A percentile compares a stretch with the other conserved stretches of the same genome.
These are phyloP conservation scores for Agonopterix arenella DNA, from an alignment of 2,888 invertebrate species.

Conservation along the genomic window DNA sequence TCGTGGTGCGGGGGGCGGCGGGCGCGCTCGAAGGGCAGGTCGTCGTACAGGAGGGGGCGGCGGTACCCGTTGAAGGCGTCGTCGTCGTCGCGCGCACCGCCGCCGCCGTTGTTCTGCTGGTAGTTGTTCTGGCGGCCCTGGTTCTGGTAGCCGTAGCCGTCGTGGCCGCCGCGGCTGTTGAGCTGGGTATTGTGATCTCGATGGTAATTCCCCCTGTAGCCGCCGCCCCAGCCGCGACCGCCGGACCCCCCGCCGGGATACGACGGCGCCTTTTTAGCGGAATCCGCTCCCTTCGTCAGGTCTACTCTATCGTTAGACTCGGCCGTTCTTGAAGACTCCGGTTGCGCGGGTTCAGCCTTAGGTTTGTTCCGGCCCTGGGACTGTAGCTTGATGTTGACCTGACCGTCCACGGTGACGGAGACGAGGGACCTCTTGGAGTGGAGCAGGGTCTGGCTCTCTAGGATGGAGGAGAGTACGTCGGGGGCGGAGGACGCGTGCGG, in stretches of 20 bases:
- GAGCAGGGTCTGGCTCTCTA: constrained; percentile 83
- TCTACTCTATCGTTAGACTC: constrained; percentile 23
- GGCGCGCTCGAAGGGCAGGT: constrained; percentile 10
- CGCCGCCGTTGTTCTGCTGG: constrained; percentile 12
- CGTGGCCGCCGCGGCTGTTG: constrained; percentile 11
- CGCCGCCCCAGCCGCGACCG: constrained; percentile 63
- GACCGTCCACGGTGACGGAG: constrained; percentile 79
- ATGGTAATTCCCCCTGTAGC: constrained; percentile 45
- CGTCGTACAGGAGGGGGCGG: constrained; percentile 34
- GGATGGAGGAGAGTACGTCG: constrained; percentile 82
- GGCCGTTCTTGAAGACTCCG: not conserved
- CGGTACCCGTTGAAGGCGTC: constrained; percentile 34
- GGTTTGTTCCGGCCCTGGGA: constrained; percentile 1
- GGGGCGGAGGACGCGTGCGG: constrained; percentile 53
- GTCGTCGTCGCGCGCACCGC: constrained; percentile 26
- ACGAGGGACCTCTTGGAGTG: constrained; percentile 80
- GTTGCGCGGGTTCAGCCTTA: constrained; percentile 7
- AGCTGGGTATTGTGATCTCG: constrained; percentile 24
- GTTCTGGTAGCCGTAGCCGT: not conserved
- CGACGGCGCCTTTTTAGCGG: constrained; percentile 75
- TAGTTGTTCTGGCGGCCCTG: constrained; percentile 9
- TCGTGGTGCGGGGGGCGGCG: not conserved
- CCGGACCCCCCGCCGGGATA: constrained; percentile 78
- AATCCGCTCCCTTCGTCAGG: constrained; percentile 32
- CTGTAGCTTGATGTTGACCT: constrained; percentile 69